These are phyloP conservation scores for Melolontha melolontha DNA, from an alignment of 2,888 invertebrate genomes.

Conservation along the genomic window DNA sequence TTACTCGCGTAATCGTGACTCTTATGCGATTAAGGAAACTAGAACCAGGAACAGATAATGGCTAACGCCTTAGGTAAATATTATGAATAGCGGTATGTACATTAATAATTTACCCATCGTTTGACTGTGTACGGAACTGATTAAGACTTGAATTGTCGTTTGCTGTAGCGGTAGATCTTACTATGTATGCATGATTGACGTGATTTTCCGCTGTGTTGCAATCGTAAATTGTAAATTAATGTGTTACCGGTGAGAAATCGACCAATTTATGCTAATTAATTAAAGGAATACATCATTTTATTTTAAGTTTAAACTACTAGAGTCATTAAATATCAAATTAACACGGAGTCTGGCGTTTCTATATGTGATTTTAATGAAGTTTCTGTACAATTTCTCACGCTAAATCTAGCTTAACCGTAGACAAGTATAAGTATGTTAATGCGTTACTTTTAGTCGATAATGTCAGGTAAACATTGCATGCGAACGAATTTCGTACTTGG, in stretches of 20 bases:
- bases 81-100: slow-evolving; percentile 11
- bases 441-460: too few relatives aligned
- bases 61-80: slow-evolving; percentile 5
- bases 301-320: too few relatives aligned
- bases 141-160: background rate
- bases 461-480: too few relatives aligned
- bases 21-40: slow-evolving; percentile 3
- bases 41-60: slow-evolving; percentile 6
- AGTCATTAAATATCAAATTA: too few relatives aligned
- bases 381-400: too few relatives aligned
- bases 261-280: background rate
- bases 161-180: slow-evolving; percentile 9
- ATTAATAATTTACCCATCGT: slow-evolving; percentile 14
- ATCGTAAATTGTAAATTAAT: too few relatives aligned
- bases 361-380: too few relatives aligned
- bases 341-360: too few relatives aligned
- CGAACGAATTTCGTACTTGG: too few relatives aligned
- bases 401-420: too few relatives aligned
- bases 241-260: background rate
- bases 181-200: slow-evolving; percentile 3
- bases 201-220: too few relatives aligned
- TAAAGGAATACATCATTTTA: background rate
- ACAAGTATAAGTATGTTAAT: too few relatives aligned
- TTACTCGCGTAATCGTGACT: slow-evolving; percentile 20
- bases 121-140: background rate